Evolutionary conservation across 2,797 vertebrate genomes (phyloP).

Genomic region (Tamandua tetradactyla): DNA sequence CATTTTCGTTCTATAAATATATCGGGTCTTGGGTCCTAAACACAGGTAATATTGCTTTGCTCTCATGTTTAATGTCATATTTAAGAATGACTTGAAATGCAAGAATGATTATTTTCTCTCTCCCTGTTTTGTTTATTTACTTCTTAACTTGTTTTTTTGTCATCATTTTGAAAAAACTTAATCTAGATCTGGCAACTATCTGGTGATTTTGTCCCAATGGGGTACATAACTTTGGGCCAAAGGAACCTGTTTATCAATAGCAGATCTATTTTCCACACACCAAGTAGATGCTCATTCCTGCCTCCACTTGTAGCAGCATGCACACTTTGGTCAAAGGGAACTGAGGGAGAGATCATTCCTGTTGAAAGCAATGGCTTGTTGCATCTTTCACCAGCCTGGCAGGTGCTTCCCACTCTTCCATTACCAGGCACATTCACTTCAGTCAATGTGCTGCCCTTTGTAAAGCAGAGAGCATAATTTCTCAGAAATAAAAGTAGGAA

Average conservation of each 20-base stretch:
- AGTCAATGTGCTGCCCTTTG: background rate
- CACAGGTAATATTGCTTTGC: background rate
- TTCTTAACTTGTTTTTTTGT: background rate
- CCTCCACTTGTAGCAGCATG: too few relatives aligned
- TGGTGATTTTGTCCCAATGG: background rate
- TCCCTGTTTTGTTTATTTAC: background rate
- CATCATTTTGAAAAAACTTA: background rate
- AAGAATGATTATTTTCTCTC: background rate
- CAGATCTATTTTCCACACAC: background rate
- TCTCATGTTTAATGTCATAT: background rate
- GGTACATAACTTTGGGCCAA: background rate
- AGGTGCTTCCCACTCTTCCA: background rate
- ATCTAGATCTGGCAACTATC: background rate
- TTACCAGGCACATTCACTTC: background rate
- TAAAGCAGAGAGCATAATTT: background rate
- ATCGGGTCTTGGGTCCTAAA: background rate
- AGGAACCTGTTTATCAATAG: background rate
- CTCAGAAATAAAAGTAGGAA: conserved; percentile 17
- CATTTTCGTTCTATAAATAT: background rate
- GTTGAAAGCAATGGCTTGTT: background rate
- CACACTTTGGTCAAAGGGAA: background rate
- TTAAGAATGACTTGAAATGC: background rate
- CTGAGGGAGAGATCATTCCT: background rate
- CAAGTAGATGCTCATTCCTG: background rate
- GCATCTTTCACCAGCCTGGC: accelerated